These are phyloP conservation scores for Agriopis marginaria DNA, from an alignment of 2,888 invertebrate species.

Conservation along the genomic window DNA sequence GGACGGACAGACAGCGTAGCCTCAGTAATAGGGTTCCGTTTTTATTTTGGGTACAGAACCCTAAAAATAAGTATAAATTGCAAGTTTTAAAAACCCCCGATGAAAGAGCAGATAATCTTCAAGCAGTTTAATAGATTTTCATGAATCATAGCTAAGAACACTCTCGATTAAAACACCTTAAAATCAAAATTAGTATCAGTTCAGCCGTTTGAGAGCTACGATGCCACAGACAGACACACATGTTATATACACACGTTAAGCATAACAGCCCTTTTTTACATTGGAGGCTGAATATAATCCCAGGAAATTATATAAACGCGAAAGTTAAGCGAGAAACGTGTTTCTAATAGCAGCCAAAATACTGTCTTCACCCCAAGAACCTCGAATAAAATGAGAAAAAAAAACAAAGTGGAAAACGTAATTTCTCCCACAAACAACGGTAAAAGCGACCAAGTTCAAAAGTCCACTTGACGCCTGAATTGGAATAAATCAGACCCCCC, in stretches of 20 bases:
- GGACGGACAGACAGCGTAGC: too few species aligned
- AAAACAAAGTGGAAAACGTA: slow-evolving; percentile 56
- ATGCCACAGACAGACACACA: not conserved
- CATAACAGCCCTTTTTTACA: not conserved
- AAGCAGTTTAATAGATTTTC: too few species aligned
- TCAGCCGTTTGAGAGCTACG: too few species aligned
- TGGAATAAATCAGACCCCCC: slow-evolving; percentile 71
- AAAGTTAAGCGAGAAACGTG: not conserved
- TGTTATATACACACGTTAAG: not conserved
- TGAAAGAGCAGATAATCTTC: too few species aligned
- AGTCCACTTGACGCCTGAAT: slow-evolving; percentile 66
- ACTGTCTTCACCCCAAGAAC: not conserved
- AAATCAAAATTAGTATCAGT: too few species aligned
- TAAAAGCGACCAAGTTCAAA: slow-evolving; percentile 63
- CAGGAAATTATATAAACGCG: too few species aligned
- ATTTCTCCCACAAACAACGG: slow-evolving; percentile 58
- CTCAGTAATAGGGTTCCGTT: too few species aligned
- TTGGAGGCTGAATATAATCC: not conserved
- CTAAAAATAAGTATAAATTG: too few species aligned
- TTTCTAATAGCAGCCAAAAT: slow-evolving; percentile 4
- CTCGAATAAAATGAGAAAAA: slow-evolving; percentile 44
- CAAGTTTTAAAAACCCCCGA: too few species aligned
- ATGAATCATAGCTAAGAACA: too few species aligned
- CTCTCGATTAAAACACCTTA: too few species aligned
- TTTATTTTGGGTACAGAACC: too few species aligned